A percentile compares a stretch with the other conserved stretches of the same genome.
Evolutionary conservation across 2,888 invertebrate genomes (phyloP).

Genomic region (Pelosia muscerda): DNA sequence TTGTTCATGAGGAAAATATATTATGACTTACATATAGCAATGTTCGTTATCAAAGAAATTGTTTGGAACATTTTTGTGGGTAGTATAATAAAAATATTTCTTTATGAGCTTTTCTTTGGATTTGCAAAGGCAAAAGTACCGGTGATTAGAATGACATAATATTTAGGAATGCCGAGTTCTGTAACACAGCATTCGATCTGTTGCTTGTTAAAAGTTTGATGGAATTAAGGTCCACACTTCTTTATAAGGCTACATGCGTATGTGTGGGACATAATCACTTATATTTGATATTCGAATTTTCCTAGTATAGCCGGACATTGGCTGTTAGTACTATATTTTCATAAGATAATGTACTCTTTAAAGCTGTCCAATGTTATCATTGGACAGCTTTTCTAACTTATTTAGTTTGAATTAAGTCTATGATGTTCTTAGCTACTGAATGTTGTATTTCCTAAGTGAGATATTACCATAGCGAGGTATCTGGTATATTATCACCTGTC

Average conservation of each 20-base stretch:
- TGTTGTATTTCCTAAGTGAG: neutral
- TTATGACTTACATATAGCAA: slow-evolving; percentile 1
- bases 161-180: neutral
- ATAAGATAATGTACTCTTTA: too few relatives aligned
- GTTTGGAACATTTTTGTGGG: slow-evolving; percentile 8
- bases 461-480: slow-evolving; percentile 27
- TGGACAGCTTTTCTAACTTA: too few relatives aligned
- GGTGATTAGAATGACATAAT: slow-evolving; percentile 15
- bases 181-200: slow-evolving; percentile 1
- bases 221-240: neutral
- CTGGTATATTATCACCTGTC: slow-evolving; percentile 40
- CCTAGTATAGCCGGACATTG: too few relatives aligned
- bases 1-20: slow-evolving; percentile 11
- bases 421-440: neutral
- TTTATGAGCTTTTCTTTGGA: slow-evolving; percentile 11
- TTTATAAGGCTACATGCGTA: too few relatives aligned
- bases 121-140: slow-evolving; percentile 6
- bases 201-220: neutral
- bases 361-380: too few relatives aligned
- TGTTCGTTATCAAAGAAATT: slow-evolving; percentile 28
- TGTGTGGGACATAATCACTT: neutral
- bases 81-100: slow-evolving; percentile 9
- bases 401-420: too few relatives aligned
- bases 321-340: too few relatives aligned
- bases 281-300: too few relatives aligned